Conservation (phyloP, 2,888 invertebrate species). For the Margaritifera margaritifera region DNA sequence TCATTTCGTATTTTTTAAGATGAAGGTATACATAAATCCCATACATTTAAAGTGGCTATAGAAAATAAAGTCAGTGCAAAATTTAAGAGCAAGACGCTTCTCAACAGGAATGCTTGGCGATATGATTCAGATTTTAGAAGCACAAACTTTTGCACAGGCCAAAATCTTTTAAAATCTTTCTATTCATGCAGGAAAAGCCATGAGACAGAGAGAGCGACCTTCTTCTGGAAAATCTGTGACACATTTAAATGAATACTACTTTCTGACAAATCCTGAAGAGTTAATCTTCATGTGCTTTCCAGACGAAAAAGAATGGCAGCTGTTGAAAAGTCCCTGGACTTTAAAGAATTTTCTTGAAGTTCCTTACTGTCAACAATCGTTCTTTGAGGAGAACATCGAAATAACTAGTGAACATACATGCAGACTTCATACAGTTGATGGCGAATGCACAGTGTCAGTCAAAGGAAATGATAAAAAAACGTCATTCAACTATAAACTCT, state of each 20-base stretch:
- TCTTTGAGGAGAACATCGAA: conserved; percentile 19
- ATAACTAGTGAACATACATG: conserved; percentile 21
- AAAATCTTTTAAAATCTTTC: too few species aligned
- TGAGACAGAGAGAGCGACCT: conserved; percentile 21
- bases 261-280: conserved; percentile 31
- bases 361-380: conserved; percentile 18
- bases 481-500: conserved; percentile 35
- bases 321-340: conserved; percentile 25
- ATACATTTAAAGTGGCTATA: too few species aligned
- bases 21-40: too few species aligned
- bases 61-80: too few species aligned
- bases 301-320: conserved; percentile 23
- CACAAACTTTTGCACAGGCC: too few species aligned
- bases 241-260: conserved; percentile 31
- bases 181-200: conserved; percentile 19
- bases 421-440: conserved; percentile 18
- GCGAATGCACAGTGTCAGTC: conserved; percentile 23
- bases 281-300: conserved; percentile 27
- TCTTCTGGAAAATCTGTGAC: conserved; percentile 14
- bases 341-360: conserved; percentile 27
- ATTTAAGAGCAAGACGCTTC: too few species aligned
- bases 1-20: too few species aligned
- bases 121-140: too few species aligned
- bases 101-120: too few species aligned
- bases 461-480: conserved; percentile 8